Conservation (phyloP, 2,113 vertebrate species). For the Neolamprologus falcicula region DNA sequence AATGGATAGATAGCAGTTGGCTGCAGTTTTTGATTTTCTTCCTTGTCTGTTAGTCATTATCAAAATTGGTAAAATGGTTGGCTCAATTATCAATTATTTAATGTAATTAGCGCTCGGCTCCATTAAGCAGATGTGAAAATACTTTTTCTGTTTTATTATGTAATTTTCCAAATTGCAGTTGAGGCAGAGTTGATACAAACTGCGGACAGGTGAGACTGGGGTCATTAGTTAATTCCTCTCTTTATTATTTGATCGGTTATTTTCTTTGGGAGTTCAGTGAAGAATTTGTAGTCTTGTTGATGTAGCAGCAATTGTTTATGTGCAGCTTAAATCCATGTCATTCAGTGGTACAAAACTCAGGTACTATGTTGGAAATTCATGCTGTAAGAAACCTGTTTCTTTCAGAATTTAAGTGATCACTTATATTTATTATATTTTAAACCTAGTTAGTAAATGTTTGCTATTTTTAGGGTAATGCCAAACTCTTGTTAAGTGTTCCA, state of each 20-base stretch:
- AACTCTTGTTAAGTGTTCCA: neutral
- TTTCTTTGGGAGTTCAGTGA: conserved; percentile 33
- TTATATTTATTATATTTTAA: neutral
- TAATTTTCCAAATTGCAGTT: conserved; percentile 73
- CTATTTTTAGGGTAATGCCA: neutral
- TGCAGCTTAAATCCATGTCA: neutral
- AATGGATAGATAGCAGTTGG: conserved; percentile 41
- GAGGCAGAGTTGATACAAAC: conserved; percentile 56
- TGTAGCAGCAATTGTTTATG: neutral
- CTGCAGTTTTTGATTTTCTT: conserved; percentile 58
- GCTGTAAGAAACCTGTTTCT: neutral
- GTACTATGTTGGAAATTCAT: neutral
- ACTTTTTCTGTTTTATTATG: conserved; percentile 68
- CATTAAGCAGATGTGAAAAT: conserved; percentile 75
- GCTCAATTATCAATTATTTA: conserved; percentile 86
- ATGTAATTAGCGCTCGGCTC: conserved; percentile 77
- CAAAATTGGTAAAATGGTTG: conserved; percentile 84
- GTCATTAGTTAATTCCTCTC: conserved; percentile 60
- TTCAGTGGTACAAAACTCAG: neutral
- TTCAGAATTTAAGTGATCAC: neutral
- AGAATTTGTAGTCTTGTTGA: neutral
- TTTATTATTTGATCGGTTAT: conserved; percentile 46
- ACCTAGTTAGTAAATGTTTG: neutral
- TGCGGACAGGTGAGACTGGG: conserved; percentile 61
- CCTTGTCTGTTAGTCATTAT: conserved; percentile 82